Conservation (phyloP, 2,113 vertebrate species). For the Polyodon spathula region DNA sequence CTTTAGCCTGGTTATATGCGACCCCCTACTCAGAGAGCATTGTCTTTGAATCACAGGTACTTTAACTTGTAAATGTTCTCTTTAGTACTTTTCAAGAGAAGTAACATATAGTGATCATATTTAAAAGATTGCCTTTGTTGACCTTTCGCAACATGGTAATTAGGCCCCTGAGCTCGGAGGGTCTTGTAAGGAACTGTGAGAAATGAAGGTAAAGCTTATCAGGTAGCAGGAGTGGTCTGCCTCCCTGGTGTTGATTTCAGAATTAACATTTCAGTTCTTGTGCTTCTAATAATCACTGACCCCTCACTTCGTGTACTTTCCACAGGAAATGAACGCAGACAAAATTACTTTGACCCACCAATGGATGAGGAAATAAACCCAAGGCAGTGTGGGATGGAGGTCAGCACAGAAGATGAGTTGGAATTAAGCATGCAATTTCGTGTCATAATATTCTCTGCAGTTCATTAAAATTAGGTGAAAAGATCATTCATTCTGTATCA, state of each 20-base stretch:
- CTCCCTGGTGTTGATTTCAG: constrained; percentile 79
- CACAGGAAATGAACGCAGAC: constrained; percentile 88
- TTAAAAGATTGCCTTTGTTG: constrained; percentile 83
- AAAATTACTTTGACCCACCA: constrained; percentile 93
- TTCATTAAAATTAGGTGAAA: constrained; percentile 88
- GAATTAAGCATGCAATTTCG: constrained; percentile 97
- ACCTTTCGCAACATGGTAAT: constrained; percentile 93
- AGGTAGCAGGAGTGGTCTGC: constrained; percentile 64
- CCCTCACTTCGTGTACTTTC: constrained; percentile 75
- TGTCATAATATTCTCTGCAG: constrained; percentile 86
- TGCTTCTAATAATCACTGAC: constrained; percentile 98
- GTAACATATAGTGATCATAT: constrained; percentile 82
- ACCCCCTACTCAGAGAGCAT: constrained; percentile 51
- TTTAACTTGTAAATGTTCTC: constrained; percentile 77
- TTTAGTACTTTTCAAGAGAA: constrained; percentile 73
- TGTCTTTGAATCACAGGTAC: constrained; percentile 66
- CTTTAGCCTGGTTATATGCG: constrained; percentile 31
- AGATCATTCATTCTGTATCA: constrained; percentile 47
- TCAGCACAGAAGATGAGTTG: constrained; percentile 82
- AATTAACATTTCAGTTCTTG: constrained; percentile 98
- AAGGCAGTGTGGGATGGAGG: constrained; percentile 77
- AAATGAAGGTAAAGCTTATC: constrained; percentile 73
- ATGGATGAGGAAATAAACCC: constrained; percentile 81
- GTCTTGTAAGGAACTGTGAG: constrained; percentile 49
- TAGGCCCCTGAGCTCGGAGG: constrained; percentile 71